Evolutionary conservation across 2,113 vertebrate species (phyloP).

Genomic region (Agelaius phoeniceus): DNA sequence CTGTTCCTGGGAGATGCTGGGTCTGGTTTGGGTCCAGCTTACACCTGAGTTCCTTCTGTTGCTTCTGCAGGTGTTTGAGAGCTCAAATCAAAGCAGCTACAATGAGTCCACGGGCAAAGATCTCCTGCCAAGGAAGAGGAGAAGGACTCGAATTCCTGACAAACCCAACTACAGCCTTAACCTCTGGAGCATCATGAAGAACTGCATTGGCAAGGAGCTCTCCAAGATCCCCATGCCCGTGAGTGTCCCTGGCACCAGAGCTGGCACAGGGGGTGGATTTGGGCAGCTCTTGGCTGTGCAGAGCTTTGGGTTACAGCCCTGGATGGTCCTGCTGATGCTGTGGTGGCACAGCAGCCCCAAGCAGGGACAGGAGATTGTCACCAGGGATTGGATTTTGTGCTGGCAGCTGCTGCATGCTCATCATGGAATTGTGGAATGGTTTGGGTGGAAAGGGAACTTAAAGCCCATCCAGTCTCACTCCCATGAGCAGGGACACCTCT

Average conservation of each 20-base stretch:
- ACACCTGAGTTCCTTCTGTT: background rate
- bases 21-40: background rate
- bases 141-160: constrained; percentile 86
- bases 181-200: constrained; percentile 99
- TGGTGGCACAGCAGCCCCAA: background rate
- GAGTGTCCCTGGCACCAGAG: fast-evolving
- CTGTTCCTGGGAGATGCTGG: background rate
- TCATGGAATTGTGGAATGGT: background rate
- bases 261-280: fast-evolving
- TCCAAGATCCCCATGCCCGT: constrained; percentile 99
- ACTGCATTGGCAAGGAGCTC: constrained; percentile 97
- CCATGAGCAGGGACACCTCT: background rate
- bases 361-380: background rate
- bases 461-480: fast-evolving
- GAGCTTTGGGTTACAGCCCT: background rate
- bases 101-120: constrained; percentile 79
- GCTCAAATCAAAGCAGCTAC: constrained; percentile 57
- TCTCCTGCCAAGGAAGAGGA: constrained; percentile 77
- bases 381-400: background rate
- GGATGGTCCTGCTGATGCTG: background rate
- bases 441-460: background rate
- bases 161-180: constrained; percentile 99
- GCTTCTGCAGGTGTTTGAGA: constrained; percentile 70
- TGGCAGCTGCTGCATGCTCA: background rate
- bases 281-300: background rate